Base-by-base conservation (phyloP, 2,113 vertebrate species). In the Deroptyus accipitrinus region DNA sequence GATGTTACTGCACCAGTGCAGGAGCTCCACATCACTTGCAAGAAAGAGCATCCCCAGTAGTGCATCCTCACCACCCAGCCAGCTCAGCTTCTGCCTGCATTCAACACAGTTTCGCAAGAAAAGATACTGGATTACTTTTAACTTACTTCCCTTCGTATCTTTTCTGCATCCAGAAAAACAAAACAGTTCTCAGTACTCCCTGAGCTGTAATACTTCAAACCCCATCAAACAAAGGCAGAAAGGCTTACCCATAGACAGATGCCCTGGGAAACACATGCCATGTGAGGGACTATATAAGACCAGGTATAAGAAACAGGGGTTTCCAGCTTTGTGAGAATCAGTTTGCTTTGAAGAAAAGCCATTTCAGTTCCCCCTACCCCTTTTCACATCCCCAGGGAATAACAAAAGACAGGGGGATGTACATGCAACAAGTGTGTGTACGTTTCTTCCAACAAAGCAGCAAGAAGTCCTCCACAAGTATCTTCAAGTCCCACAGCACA, bases 311-410 rank as follows among this genome's bases (percentile, higher is more conserved):
- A 64, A 84, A 62, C 5, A 31, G 7, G 2, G 33, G 25, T 35
- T 76, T 59, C 23, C 37, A 75, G 9, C 30, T 74, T 51, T 30
- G 28, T 35, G 11, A 72, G 25, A 67, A 76, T 17, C 11, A 81
- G 48, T 59, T 23, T 64, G 31, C 33, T 61, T 46, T 61, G 11
- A 84, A 64, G 11, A 44, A 52, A 77, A 61, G 16, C 11, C 13
- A 81, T 52, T 81, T 77, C 48, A 64, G 17, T 6, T 5, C 12
- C 2, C 9, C 0, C 3, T 2, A 1, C 2, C 13, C 44, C 18
- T 51, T n/a, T 57, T 35, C 11, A 49, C 2, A 2, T 27, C 54
- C n/a, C n/a, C 49, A 39, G 30, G 11, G 2, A 44, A 25, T 16
- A 37, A 39, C 20, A 39, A 62, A 51, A 73, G 10, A 11, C 20